These are phyloP conservation scores for Notolabrus celidotus DNA, from an alignment of 2,797 vertebrate species.

Conservation along the genomic window DNA sequence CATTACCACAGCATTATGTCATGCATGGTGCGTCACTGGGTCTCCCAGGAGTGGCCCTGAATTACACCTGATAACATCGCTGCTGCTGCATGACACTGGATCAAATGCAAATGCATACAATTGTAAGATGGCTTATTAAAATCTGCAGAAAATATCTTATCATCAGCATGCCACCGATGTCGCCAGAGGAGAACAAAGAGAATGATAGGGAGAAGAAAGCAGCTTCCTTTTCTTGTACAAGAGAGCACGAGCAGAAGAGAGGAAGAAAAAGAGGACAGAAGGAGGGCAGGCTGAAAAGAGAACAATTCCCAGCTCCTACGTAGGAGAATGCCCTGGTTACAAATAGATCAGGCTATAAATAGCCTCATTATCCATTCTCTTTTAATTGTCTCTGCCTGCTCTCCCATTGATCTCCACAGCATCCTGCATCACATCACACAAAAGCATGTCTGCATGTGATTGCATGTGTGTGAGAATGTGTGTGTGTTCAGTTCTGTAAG, in stretches of 20 bases:
- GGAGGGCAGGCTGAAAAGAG: slow-evolving; percentile 52
- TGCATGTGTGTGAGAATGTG: slow-evolving; percentile 4
- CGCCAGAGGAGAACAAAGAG: neutral
- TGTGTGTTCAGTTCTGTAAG: slow-evolving; percentile 23
- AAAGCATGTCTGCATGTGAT: slow-evolving; percentile 33
- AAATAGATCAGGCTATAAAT: slow-evolving; percentile 84
- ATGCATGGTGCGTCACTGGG: slow-evolving; percentile 73
- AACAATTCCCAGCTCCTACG: slow-evolving; percentile 59
- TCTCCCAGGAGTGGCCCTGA: slow-evolving; percentile 75
- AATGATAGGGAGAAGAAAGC: neutral
- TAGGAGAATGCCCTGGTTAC: slow-evolving; percentile 77
- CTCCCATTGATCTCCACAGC: slow-evolving; percentile 69
- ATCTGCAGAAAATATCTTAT: slow-evolving; percentile 19
- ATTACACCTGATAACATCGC: slow-evolving; percentile 71
- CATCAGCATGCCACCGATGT: neutral
- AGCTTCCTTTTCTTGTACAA: slow-evolving; percentile 23
- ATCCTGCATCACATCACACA: slow-evolving; percentile 56
- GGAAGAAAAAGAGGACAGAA: slow-evolving; percentile 39
- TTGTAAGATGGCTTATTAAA: slow-evolving; percentile 29
- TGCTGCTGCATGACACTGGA: slow-evolving; percentile 54
- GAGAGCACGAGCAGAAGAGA: slow-evolving; percentile 6
- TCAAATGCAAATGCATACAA: slow-evolving; percentile 25
- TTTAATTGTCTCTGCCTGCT: slow-evolving; percentile 78
- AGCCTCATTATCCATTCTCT: slow-evolving; percentile 83
- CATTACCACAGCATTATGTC: slow-evolving; percentile 75